These are phyloP conservation scores for Lysandra bellargus DNA, from an alignment of 2,888 invertebrate genomes.

Conservation along the genomic window DNA sequence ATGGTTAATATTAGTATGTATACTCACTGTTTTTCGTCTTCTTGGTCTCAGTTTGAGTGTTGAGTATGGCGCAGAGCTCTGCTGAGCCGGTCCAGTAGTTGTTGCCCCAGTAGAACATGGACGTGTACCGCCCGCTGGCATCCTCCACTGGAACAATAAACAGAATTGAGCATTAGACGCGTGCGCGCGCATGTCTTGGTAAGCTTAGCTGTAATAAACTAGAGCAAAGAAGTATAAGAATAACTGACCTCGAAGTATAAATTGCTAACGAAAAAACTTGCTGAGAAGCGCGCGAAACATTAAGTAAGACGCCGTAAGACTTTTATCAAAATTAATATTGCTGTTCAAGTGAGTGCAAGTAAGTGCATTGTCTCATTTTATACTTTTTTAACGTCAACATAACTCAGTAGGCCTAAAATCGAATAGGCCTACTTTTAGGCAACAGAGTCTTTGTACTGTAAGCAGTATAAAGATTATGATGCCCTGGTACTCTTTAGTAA, in stretches of 20 bases:
- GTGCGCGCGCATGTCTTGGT: no score
- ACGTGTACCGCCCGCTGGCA: constrained; percentile 88
- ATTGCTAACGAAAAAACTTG: no score
- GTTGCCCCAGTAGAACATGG: constrained; percentile 91
- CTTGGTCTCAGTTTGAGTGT: constrained; percentile 62
- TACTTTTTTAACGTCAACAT: neutral
- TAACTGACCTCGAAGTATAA: no score
- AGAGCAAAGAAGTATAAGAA: no score
- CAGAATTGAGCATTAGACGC: neutral
- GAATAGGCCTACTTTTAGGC: no score
- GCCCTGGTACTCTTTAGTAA: no score
- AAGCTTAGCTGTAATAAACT: no score
- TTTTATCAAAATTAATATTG: no score
- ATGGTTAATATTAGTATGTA: neutral
- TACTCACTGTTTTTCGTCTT: constrained; percentile 57
- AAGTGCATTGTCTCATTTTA: neutral
- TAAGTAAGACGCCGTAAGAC: no score
- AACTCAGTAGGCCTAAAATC: neutral
- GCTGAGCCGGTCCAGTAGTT: constrained; percentile 90
- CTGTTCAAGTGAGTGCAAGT: neutral
- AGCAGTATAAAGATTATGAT: no score
- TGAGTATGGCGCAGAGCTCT: constrained; percentile 84
- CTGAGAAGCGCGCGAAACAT: no score
- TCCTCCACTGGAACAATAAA: constrained; percentile 66
- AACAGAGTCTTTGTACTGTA: no score